Percentiles rank a stretch among this genome's conserved stretches.
Evolutionary conservation across 2,113 vertebrate genomes (phyloP).

Genomic region (Phocoena sinus): DNA sequence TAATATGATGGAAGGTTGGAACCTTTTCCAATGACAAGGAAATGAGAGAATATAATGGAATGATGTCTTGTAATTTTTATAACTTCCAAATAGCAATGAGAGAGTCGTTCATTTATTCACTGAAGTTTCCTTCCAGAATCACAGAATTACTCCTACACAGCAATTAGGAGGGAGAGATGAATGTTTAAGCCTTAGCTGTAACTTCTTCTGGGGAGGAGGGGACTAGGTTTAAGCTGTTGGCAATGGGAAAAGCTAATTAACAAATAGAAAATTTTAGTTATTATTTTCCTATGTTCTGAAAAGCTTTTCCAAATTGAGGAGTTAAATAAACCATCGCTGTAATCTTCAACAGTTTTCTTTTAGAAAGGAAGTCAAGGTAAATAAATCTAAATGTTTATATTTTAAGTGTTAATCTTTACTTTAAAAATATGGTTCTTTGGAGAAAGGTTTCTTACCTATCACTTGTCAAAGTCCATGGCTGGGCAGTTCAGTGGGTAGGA

Average conservation of each 20-base stretch:
- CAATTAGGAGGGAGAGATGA: constrained; percentile 75
- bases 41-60: constrained; percentile 68
- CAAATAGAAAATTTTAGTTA: constrained; percentile 48
- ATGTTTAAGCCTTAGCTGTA: constrained; percentile 70
- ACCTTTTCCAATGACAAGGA: constrained; percentile 66
- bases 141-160: constrained; percentile 79
- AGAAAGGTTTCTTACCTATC: not conserved
- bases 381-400: not conserved
- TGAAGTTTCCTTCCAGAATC: constrained; percentile 73
- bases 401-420: constrained; percentile 15
- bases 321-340: constrained; percentile 32
- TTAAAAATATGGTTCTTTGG: not conserved
- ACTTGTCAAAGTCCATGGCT: not conserved
- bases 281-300: constrained; percentile 48
- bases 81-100: constrained; percentile 66
- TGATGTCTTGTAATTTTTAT: constrained; percentile 66
- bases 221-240: constrained; percentile 58
- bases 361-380: not conserved
- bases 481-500: not conserved
- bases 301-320: constrained; percentile 42
- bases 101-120: constrained; percentile 76
- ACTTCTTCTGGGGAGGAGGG: constrained; percentile 68
- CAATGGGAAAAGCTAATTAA: constrained; percentile 59
- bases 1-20: constrained; percentile 69
- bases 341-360: constrained; percentile 32